These are phyloP conservation scores for Euplagia quadripunctaria DNA, from an alignment of 2,888 invertebrate species.

Conservation along the genomic window DNA sequence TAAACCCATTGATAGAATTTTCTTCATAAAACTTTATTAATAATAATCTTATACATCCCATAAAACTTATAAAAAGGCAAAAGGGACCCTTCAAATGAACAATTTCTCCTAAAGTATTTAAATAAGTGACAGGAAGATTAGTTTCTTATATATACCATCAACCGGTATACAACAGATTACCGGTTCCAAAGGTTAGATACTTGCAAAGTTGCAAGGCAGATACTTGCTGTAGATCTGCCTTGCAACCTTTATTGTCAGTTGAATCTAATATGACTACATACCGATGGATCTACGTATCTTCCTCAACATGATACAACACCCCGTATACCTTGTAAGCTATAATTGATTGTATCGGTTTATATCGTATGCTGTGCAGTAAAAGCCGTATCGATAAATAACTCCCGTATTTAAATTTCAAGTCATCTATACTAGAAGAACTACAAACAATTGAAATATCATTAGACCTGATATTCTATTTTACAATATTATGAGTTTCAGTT, in stretches of 20 bases:
- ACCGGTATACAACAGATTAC: not conserved
- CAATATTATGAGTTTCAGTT: not conserved
- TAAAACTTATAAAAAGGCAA: not conserved
- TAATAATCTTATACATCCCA: no score
- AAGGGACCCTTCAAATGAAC: not conserved
- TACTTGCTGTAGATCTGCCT: not conserved
- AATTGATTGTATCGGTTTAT: slow-evolving; percentile 10
- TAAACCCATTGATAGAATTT: no score
- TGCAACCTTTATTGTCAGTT: not conserved
- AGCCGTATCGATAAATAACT: slow-evolving; percentile 5
- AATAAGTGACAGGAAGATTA: not conserved
- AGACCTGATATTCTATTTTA: not conserved
- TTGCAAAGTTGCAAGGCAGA: not conserved
- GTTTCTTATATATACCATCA: not conserved
- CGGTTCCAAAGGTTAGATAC: not conserved
- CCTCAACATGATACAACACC: not conserved
- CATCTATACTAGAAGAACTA: not conserved
- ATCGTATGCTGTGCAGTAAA: slow-evolving; percentile 3
- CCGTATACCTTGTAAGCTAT: not conserved
- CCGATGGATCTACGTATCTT: not conserved
- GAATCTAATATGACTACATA: not conserved
- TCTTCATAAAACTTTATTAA: no score
- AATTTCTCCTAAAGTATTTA: not conserved
- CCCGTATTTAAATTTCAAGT: not conserved
- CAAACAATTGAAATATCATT: not conserved